These are phyloP conservation scores for Paramuricea clavata DNA, from an alignment of 92 coral and sea anemone genomes.

Conservation along the genomic window DNA sequence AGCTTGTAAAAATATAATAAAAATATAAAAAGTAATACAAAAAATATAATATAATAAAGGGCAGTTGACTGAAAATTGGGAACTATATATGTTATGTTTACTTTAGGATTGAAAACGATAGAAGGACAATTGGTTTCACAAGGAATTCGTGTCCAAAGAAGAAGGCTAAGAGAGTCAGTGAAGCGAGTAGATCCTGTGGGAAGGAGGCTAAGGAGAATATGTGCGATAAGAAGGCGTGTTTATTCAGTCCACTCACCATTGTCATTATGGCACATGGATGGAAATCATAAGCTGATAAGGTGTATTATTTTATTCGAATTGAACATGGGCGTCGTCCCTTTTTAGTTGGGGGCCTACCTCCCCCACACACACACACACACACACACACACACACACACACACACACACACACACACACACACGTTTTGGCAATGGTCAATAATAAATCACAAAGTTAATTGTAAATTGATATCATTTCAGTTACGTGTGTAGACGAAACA, in stretches of 20 bases:
- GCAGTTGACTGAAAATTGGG: not conserved
- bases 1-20: no score
- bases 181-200: slow-evolving; percentile 68
- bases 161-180: slow-evolving; percentile 52
- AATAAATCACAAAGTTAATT: no score
- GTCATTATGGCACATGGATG: slow-evolving; percentile 62
- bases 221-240: slow-evolving; percentile 52
- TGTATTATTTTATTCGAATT: not conserved
- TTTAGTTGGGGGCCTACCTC: not conserved
- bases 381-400: no score
- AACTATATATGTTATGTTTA: slow-evolving; percentile 6
- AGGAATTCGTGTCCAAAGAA: slow-evolving; percentile 67
- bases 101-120: slow-evolving; percentile 60
- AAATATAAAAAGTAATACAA: not conserved
- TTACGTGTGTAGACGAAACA: no score
- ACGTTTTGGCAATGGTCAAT: no score
- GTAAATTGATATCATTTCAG: no score
- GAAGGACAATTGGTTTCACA: slow-evolving; percentile 55
- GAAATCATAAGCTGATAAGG: slow-evolving; percentile 69
- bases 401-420: no score
- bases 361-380: no score
- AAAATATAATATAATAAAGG: not conserved
- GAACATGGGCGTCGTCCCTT: not conserved
- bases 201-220: slow-evolving; percentile 57
- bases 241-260: slow-evolving; percentile 64